A percentile compares a stretch with the other conserved stretches of the same genome.
Conservation (phyloP, 2,113 vertebrate species). For the Piliocolobus tephrosceles region DNA sequence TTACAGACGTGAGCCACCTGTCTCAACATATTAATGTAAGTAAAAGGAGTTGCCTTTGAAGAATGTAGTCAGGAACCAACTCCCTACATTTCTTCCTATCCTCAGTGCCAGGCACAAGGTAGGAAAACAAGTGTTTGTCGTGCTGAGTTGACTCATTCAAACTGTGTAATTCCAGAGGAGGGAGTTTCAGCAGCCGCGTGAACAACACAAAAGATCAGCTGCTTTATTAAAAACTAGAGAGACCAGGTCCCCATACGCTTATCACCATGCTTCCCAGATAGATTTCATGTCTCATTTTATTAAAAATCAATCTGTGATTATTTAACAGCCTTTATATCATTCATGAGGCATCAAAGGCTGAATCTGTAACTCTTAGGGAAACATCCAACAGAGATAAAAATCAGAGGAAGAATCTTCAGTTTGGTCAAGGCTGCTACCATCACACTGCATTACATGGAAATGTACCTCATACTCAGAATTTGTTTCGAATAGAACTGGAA, state of each 20-base stretch:
- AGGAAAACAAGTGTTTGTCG: neutral
- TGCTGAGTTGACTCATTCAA: neutral
- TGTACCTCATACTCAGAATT: neutral
- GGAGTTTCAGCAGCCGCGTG: neutral
- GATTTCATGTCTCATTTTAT: conserved; percentile 25
- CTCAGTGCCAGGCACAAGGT: neutral
- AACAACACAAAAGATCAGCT: neutral
- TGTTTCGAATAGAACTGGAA: neutral
- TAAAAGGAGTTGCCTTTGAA: neutral
- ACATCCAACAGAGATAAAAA: neutral
- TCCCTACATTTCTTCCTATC: neutral
- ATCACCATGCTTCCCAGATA: neutral
- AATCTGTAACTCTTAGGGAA: conserved; percentile 25
- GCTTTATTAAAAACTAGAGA: neutral
- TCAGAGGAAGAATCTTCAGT: neutral
- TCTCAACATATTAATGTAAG: neutral
- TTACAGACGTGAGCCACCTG: too few species aligned
- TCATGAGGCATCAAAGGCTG: neutral
- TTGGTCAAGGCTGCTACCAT: neutral
- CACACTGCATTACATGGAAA: neutral
- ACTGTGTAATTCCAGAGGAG: neutral
- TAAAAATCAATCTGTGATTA: neutral
- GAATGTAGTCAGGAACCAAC: neutral
- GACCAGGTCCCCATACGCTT: neutral
- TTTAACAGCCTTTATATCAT: neutral